phyloP scores from a whole-genome alignment of 2,888 invertebrate genomes.

The Oegoconia quadripuncta region DNA sequence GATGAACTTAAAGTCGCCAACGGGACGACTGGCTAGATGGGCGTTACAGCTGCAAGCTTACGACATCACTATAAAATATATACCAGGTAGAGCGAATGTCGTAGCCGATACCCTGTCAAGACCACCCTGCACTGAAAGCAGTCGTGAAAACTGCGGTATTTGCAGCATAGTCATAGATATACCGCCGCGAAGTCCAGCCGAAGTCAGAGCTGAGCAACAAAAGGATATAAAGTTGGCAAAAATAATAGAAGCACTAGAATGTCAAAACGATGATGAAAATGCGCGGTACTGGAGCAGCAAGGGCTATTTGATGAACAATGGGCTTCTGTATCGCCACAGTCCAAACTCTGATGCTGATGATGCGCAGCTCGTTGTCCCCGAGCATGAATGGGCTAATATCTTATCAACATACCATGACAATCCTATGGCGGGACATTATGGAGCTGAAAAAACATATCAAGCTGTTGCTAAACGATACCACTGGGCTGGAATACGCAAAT shows the following conservation, averaged over 20 bases:
- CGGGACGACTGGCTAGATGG: slow-evolving; percentile 56
- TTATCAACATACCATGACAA: slow-evolving; percentile 23
- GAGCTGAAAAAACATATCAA: background rate
- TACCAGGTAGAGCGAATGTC: slow-evolving; percentile 38
- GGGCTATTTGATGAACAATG: slow-evolving; percentile 20
- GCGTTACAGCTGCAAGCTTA: slow-evolving; percentile 37
- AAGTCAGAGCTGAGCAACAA: slow-evolving; percentile 19
- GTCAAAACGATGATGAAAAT: slow-evolving; percentile 1
- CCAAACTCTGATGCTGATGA: slow-evolving; percentile 17
- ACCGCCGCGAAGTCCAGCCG: background rate
- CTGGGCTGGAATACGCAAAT: background rate
- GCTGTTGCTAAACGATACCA: background rate
- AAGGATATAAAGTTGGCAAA: slow-evolving; percentile 17
- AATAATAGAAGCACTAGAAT: slow-evolving; percentile 18
- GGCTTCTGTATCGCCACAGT: slow-evolving; percentile 23
- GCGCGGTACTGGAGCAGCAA: slow-evolving; percentile 14
- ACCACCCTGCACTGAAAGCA: slow-evolving; percentile 1
- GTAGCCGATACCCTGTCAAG: slow-evolving; percentile 41
- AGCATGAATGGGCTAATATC: slow-evolving; percentile 15
- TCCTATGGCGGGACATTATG: slow-evolving; percentile 20
- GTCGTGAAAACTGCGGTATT: slow-evolving; percentile 3
- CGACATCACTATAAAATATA: slow-evolving; percentile 38
- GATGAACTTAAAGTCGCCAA: slow-evolving; percentile 40
- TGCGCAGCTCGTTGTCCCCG: slow-evolving; percentile 20
- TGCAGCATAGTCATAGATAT: slow-evolving; percentile 7